Evolutionary conservation across 2,113 vertebrate genomes (phyloP).

Genomic region (Sphaerodactylus townsendi): DNA sequence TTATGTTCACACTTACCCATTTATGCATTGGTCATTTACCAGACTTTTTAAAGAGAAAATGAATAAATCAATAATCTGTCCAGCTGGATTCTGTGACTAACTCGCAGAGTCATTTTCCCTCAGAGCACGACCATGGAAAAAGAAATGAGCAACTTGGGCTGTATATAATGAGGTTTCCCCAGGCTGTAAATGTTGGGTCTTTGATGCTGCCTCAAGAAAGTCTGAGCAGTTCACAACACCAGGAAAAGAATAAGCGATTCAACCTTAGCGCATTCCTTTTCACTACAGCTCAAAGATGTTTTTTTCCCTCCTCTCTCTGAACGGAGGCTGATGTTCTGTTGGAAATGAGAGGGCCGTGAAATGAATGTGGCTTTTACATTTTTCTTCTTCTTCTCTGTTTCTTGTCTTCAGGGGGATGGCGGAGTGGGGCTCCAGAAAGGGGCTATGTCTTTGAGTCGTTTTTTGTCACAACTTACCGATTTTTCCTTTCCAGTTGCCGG

Average conservation of each 20-base stretch:
- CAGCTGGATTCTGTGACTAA: no score
- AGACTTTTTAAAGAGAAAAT: no score
- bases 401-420: slow-evolving; percentile 1
- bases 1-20: no score
- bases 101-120: no score
- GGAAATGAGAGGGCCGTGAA: not conserved
- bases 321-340: not conserved
- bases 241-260: not conserved
- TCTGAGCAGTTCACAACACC: no score
- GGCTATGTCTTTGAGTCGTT: not conserved
- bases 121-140: no score
- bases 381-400: not conserved
- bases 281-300: not conserved
- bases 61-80: no score
- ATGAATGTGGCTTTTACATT: slow-evolving; percentile 18
- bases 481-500: slow-evolving; percentile 93
- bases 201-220: no score
- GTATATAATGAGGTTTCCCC: no score
- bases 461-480: slow-evolving; percentile 67
- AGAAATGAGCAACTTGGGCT: no score
- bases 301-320: not conserved
- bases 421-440: not conserved
- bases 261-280: fast-evolving
- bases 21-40: no score
- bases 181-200: no score